Evolutionary conservation across 2,113 vertebrate species (phyloP).

Genomic region (Siphamia tubifer): DNA sequence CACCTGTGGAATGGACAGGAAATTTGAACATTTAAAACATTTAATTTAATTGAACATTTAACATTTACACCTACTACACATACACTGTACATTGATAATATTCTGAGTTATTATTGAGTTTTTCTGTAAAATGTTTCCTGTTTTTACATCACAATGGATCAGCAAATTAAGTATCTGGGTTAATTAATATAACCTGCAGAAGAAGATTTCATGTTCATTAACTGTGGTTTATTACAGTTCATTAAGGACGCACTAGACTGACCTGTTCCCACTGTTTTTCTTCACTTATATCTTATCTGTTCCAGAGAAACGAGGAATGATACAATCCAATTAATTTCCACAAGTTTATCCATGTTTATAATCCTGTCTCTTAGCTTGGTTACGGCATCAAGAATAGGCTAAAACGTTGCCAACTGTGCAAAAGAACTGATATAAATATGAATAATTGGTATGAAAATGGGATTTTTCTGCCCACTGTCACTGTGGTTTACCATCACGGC

Average conservation of each 20-base stretch:
- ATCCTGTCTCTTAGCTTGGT: background rate
- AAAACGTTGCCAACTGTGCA: too few relatives aligned
- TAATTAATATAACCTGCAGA: background rate
- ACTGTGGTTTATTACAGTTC: background rate
- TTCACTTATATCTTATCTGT: constrained; percentile 5
- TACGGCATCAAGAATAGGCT: too few relatives aligned
- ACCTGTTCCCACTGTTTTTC: constrained; percentile 3
- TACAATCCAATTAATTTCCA: constrained; percentile 8
- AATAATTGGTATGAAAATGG: background rate
- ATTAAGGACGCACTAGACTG: constrained; percentile 7
- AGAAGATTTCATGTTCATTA: background rate
- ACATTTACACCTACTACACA: too few relatives aligned
- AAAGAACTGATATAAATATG: background rate
- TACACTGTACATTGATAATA: constrained; percentile 6
- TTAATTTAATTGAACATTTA: too few relatives aligned
- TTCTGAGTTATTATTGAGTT: constrained; percentile 23
- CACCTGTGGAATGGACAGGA: too few relatives aligned
- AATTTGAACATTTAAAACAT: too few relatives aligned
- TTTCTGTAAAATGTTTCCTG: constrained; percentile 29
- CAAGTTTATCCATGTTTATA: constrained; percentile 22
- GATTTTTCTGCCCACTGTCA: background rate
- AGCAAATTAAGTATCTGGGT: constrained; percentile 26
- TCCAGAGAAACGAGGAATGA: background rate
- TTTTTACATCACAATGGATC: constrained; percentile 14
- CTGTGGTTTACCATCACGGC: background rate